Evolutionary conservation across 2,113 vertebrate genomes (phyloP).

Genomic region (Elephas maximus): DNA sequence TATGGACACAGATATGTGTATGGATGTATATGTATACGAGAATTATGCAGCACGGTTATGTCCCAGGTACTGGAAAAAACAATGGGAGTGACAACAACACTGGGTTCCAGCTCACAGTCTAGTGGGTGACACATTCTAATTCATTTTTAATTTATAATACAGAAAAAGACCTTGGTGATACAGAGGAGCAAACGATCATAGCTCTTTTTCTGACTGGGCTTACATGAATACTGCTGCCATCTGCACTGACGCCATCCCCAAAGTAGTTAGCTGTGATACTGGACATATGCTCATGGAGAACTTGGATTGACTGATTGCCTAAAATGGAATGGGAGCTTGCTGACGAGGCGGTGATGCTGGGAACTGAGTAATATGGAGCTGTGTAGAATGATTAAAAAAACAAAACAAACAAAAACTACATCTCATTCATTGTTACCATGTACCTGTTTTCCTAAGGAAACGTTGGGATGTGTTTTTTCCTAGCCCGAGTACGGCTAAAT

Average conservation of each 20-base stretch:
- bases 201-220: not conserved
- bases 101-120: not conserved
- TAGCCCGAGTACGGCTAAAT: too few species aligned
- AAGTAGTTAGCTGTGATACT: not conserved
- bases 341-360: not conserved
- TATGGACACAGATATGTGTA: too few species aligned
- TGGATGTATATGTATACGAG: not conserved
- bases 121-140: not conserved
- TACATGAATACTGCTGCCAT: not conserved
- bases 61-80: not conserved
- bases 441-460: not conserved
- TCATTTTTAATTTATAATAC: not conserved
- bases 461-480: not conserved
- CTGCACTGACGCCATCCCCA: not conserved
- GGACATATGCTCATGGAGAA: not conserved
- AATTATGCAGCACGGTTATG: not conserved
- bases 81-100: not conserved
- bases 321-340: not conserved
- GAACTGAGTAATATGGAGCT: not conserved
- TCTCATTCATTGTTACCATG: not conserved
- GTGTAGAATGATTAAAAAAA: not conserved
- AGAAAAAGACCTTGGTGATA: not conserved
- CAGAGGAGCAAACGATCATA: not conserved
- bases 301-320: not conserved
- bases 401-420: not conserved